Percentiles rank a stretch among this genome's conserved stretches.
phyloP scores from a whole-genome alignment of 2,888 invertebrate species.

The Rhorus exstirpatorius region DNA sequence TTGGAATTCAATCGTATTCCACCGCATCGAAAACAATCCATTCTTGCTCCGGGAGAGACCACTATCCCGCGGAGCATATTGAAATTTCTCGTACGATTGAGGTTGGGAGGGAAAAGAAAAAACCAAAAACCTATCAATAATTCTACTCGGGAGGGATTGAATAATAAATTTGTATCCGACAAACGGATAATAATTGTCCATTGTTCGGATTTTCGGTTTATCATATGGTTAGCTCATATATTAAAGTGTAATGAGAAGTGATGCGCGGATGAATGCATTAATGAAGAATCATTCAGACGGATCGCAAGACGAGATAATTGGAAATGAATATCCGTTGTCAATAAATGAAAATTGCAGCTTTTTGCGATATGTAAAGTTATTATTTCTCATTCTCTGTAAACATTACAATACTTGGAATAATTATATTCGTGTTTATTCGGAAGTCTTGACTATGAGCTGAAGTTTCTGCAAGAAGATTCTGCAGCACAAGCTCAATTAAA shows the following conservation, averaged over 20 bases:
- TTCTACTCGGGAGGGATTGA: conserved; percentile 18
- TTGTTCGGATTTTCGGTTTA: conserved; percentile 29
- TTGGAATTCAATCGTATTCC: conserved; percentile 67
- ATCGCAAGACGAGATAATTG: too few species aligned
- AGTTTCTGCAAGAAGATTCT: too few species aligned
- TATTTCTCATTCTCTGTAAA: too few species aligned
- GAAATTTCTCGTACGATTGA: conserved; percentile 20
- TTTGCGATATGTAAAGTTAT: too few species aligned
- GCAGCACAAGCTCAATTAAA: background rate
- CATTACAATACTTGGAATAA: too few species aligned
- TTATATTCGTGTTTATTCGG: too few species aligned
- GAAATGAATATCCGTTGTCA: too few species aligned
- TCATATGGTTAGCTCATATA: background rate
- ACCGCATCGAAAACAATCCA: conserved; percentile 43
- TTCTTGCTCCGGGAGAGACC: too few species aligned
- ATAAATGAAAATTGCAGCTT: too few species aligned
- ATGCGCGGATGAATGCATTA: background rate
- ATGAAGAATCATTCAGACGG: too few species aligned
- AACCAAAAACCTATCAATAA: conserved; percentile 45
- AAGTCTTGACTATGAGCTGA: background rate
- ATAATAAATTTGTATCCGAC: conserved; percentile 60
- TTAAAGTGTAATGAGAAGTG: background rate
- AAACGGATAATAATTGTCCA: conserved; percentile 51
- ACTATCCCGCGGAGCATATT: conserved; percentile 11
- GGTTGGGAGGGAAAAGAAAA: conserved; percentile 10